Base-by-base conservation (phyloP, 2,888 invertebrate genomes). In the Oscheius sp. region DNA sequence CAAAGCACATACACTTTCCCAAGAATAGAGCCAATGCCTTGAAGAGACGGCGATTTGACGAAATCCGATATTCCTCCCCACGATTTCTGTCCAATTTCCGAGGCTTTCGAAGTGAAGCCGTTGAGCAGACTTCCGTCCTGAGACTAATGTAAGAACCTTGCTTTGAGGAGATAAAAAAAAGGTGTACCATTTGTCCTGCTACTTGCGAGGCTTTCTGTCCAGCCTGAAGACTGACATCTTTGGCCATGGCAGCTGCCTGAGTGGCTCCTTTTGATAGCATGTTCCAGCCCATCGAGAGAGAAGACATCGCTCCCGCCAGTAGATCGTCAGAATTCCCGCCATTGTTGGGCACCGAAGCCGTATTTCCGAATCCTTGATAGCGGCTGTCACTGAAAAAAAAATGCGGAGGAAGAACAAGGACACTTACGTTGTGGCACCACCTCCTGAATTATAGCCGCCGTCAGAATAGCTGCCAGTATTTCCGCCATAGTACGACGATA, bases 361-460 rank as follows among this genome's bases (percentile, higher is more conserved):
- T 86, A 74, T 88, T 88, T 13, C 88, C 88, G 75, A 88, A 88
- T 11, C 88, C 88, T 62, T 85, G 84, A 75, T 88, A 88, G 35
- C 85, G 82, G 32, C 79, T 79, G 55, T 82, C 81, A 2, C 68
- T 73, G 29, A 51, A 53, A 60, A 48, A 37, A 58, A 42, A 3
- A 68, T 2, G 9, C 4, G 10, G 9, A 32, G 2, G 53, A 57
- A 57, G 57, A 1, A 21, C 13, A 29, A 70, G 9, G 29, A 21
- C 33, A 74, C 75, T 63, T 51, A 71, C 65, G 32, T 50, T 37
- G 51, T 37, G 10, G 33, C 60, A 35, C 77, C 75, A 33, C 78
- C 71, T 7, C 74, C 76, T 51, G 59, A 53, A 48, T 79, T 70
- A 51, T 79, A 79, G 13, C 77, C 70, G 60, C 81, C 79, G 57